phyloP scores from a whole-genome alignment of 1,140 invertebrate species.

The Musca vetustissima region DNA sequence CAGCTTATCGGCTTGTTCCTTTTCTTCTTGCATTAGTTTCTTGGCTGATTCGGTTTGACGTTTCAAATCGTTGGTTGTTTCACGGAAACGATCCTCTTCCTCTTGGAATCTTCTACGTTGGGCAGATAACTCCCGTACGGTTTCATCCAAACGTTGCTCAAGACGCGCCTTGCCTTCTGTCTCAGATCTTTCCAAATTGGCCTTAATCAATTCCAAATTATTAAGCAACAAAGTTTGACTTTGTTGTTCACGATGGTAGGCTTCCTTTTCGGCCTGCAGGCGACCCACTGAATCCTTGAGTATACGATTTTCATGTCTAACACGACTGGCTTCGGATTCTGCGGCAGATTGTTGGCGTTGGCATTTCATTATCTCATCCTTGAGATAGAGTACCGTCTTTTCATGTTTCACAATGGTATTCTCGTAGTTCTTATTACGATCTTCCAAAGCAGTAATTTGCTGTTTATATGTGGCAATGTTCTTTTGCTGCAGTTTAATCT shows the following conservation, averaged over 20 bases:
- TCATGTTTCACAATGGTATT: conserved; percentile 84
- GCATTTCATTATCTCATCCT: conserved; percentile 71
- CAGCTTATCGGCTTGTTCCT: conserved; percentile 63
- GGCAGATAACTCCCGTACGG: conserved; percentile 77
- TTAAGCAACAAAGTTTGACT: conserved; percentile 75
- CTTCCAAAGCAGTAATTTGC: conserved; percentile 80
- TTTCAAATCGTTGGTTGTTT: conserved; percentile 67
- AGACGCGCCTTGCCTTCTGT: conserved; percentile 74
- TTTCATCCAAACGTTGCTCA: conserved; percentile 76
- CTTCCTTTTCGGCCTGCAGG: conserved; percentile 77
- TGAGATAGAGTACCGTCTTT: conserved; percentile 74
- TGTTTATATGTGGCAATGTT: conserved; percentile 80
- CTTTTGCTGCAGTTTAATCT: conserved; percentile 76
- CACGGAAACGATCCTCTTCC: conserved; percentile 74
- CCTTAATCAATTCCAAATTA: conserved; percentile 80
- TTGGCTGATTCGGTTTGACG: conserved; percentile 65
- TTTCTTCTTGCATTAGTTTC: conserved; percentile 70
- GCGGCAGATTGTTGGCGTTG: conserved; percentile 72
- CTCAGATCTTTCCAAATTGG: conserved; percentile 79
- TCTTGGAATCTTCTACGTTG: conserved; percentile 75
- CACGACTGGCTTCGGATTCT: conserved; percentile 73
- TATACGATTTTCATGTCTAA: conserved; percentile 74
- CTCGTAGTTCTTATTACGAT: conserved; percentile 79
- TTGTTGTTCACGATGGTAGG: conserved; percentile 71
- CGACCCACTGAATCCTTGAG: conserved; percentile 74